These are phyloP conservation scores for Shinisaurus crocodilurus DNA, from an alignment of 2,113 vertebrate species.

Conservation along the genomic window DNA sequence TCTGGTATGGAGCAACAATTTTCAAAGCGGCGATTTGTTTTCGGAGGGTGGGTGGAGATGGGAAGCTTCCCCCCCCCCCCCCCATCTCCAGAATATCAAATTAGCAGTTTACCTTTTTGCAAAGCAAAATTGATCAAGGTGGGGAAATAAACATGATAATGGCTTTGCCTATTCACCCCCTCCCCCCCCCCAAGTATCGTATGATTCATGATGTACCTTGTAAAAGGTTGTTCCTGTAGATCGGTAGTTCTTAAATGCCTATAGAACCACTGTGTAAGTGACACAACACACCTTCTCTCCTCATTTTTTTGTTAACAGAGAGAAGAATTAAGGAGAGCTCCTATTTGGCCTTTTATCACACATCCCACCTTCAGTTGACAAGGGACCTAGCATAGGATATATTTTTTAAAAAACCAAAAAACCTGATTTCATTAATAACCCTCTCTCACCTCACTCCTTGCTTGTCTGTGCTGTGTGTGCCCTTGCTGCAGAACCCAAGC, in stretches of 20 bases:
- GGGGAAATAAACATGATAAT: background rate
- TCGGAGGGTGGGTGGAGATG: too few relatives aligned
- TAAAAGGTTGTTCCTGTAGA: background rate
- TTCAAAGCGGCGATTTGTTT: rapidly evolving
- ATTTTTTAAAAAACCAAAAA: too few relatives aligned
- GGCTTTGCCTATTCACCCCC: conserved; percentile 18
- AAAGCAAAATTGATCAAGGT: background rate
- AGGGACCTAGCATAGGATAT: too few relatives aligned
- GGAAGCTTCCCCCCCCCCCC: conserved; percentile 2
- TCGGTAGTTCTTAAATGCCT: conserved; percentile 17
- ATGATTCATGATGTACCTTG: background rate
- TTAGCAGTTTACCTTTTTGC: background rate
- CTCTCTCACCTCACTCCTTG: background rate
- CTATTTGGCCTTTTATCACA: background rate
- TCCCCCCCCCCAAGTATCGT: background rate
- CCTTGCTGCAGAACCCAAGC: conserved; percentile 34
- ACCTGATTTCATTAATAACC: conserved; percentile 5
- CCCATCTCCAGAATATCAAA: background rate
- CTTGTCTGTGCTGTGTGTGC: background rate
- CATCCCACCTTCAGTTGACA: background rate
- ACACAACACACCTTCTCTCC: background rate
- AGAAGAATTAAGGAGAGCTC: background rate
- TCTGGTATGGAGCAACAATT: conserved; percentile 27
- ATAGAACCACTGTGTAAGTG: conserved; percentile 35
- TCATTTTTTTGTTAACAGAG: too few relatives aligned